Base-by-base conservation (phyloP, 1,140 invertebrate species). In the Hyposmocoma kahamanoa region DNA sequence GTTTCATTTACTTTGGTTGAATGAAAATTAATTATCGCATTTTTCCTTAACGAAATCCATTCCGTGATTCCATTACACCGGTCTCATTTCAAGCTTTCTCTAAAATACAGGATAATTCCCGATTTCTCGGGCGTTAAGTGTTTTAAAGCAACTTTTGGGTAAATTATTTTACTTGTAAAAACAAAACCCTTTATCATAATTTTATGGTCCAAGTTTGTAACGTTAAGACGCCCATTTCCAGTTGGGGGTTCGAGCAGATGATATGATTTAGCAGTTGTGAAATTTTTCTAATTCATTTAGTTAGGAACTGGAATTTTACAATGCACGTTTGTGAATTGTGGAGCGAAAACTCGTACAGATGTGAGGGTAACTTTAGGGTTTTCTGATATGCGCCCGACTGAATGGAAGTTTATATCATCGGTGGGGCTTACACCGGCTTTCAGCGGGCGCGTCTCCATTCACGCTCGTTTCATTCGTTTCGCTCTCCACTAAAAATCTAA, bases 401-500 rank as follows among this genome's bases (percentile, higher is more conserved):
- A 81, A 81, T 81, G 59, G 68, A 62, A 76, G 68, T 83, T 77
- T 83, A 81, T 83, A 83, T 83, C 76, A 83, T 80, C 69, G 71
- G 50, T 34, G 53, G 38, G 70, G 77, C 79, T 84, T 80, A 84
- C 72, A 72, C 28, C 72, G 77, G 81, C 77, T 80, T 84, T 81
- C 56, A 66, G 52, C 69, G 66, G 62, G 59, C 77, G 63, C 78
- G 72, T 81, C 81, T 81, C 81, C 75, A 83, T 84, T 84, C 77
- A 83, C 61, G 59, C 66, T 53, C 50, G 68, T 78, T 82, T 80
- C 78, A 82, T 82, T 81, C 81, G 73, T 78, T 82, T 77, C 75
- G 77, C 53, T 81, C 78, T 72, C 73, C 70, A 78, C 77, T 83
- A 84, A 82, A 84, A 84, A 84, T 84, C 81, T 84, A 83, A 84